Evolutionary conservation across 2,113 vertebrate species (phyloP), one percentile per base, ranked within the genome.

Genomic region (Marmota monax): DNA sequence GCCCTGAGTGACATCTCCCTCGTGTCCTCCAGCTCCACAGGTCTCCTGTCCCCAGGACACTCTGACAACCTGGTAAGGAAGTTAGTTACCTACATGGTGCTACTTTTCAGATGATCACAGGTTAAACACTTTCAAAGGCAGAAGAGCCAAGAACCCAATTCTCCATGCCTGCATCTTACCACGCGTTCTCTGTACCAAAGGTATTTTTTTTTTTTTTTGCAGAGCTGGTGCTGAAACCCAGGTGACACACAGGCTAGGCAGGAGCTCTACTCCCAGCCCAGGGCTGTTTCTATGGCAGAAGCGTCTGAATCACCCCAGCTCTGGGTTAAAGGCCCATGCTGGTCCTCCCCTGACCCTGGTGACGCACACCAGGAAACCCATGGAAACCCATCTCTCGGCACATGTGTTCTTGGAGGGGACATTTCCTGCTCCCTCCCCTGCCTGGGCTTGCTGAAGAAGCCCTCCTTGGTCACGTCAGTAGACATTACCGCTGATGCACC

Each of bases 361-460:
- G 94, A 92, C 7, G 18, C 1, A 18, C 29, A 51, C 37, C 37
- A 37, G 37, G 37, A 37, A 37, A 37, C 37, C 37, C 37, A 37
- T 5, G 37, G 51, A 91, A 29, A 0, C 6, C 10, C 10, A 2
- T 39, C 22, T 53, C 51, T 2, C 79, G 56, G 48, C 2, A 42
- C 70, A 18, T 74, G 27, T 8, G 34, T 39, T 7, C 3, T 4
- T 51, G 34, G 4, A 5, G 23, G 5, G 0, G 1, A 39, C 2
- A 2, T 22, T 29, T 25, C n/a, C 51, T 34, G n/a, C 13, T 12
- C 0, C 11, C 11, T 3, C 18, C 12, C 12, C 48, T 34, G 65
- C 18, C 34, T 74, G 5, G 42, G 39, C 58, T 39, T 70, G 32
- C 56, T 48, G 14, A 73, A n/a, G n/a, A 78, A 27, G 51, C 16